These are phyloP conservation scores for Parelbella ahira DNA, from an alignment of 2,888 invertebrate genomes.

Conservation along the genomic window DNA sequence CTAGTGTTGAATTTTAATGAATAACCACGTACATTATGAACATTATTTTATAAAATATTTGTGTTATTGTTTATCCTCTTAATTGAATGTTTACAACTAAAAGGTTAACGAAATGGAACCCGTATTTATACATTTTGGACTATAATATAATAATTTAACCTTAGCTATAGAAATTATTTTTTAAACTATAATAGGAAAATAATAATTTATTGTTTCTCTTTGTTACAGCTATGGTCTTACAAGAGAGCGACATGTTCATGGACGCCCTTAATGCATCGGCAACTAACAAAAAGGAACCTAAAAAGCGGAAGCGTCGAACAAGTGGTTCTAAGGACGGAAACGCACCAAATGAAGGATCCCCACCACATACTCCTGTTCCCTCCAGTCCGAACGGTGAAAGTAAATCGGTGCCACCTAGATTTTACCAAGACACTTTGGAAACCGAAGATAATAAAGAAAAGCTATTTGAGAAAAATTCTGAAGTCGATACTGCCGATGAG, in stretches of 20 bases:
- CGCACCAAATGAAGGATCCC: conserved; percentile 68
- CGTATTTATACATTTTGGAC: no score
- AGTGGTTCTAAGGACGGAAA: conserved; percentile 85
- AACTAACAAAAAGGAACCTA: conserved; percentile 86
- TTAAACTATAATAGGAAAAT: no score
- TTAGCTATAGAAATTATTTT: no score
- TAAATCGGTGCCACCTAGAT: conserved; percentile 84
- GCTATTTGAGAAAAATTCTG: conserved; percentile 43
- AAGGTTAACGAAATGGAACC: no score
- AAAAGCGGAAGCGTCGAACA: conserved; percentile 88
- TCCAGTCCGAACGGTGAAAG: conserved; percentile 67
- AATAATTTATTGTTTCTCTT: conserved; percentile 37
- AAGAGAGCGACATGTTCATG: conserved; percentile 97
- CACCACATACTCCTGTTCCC: conserved; percentile 78
- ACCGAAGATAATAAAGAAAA: conserved; percentile 82
- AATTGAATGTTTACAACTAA: no score
- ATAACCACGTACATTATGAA: no score
- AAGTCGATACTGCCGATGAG: conserved; percentile 43
- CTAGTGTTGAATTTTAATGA: no score
- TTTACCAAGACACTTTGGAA: conserved; percentile 95
- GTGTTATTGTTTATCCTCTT: no score
- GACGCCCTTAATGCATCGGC: conserved; percentile 91
- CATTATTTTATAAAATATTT: no score
- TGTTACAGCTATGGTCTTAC: conserved; percentile 86
- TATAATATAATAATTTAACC: no score